Evolutionary conservation across 2,113 vertebrate species (phyloP), one percentile per base, ranked within the genome.

Genomic region (Oreochromis spilurus): DNA sequence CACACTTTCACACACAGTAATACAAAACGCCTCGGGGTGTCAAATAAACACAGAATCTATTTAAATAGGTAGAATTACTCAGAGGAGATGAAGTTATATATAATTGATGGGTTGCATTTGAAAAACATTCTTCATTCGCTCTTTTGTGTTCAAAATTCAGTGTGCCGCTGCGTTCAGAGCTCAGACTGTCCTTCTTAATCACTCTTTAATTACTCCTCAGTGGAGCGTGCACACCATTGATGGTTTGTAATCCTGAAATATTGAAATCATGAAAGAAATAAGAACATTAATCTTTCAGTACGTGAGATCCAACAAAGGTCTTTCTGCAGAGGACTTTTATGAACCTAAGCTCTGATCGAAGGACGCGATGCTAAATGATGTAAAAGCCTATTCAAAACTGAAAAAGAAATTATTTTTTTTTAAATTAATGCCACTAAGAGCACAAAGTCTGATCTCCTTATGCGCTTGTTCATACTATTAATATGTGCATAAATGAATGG

Each of bases 171-270:
- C 43, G 29, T 84, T 91, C 52, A 57, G 10, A 57, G 62, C 67
- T 65, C 43, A 57, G 16, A 72, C 84, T 50, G 57, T 85, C 75
- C 86, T 58, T 62, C 87, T 62, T 91, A 89, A 93, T 91, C 87
- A 89, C 62, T 81, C 78, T 87, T 86, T 83, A 91, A 93, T 93
- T 90, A 90, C 87, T 86, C 84, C 45, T 83, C 45, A 6, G 75
- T 81, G 40, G 55, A 86, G 86, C 84, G 48, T 84, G 82, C 79
- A 87, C 81, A 79, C 70, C 75, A 86, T 36, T n/a, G 31, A 45
- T 84, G 48, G 48, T 83, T 81, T 86, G 43, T 86, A 81, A 84
- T 84, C 84, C 50, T 86, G 83, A 65, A 85, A 90, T 81, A 52
- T 79, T 85, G 85, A 79, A 92, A 92, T 87, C 54, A 7, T 50